Conservation (phyloP, 2,888 invertebrate species). For the Ectobius pallidus region DNA sequence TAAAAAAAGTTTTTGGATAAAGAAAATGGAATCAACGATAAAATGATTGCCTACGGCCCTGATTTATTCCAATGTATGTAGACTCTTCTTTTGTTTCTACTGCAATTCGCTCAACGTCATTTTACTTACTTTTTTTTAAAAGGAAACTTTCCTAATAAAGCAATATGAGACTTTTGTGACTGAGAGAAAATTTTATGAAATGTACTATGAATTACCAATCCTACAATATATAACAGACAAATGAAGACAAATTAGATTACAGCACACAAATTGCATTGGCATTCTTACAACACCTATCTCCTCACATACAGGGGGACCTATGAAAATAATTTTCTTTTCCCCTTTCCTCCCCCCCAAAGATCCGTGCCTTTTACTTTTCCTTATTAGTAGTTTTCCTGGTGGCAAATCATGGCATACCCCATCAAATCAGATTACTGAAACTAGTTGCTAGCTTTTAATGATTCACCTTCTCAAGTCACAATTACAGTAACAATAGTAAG, state of each 20-base stretch:
- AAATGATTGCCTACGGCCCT: constrained; percentile 38
- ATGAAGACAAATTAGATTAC: constrained; percentile 19
- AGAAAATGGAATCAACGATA: neutral
- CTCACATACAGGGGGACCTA: too few species aligned
- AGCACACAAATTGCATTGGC: neutral
- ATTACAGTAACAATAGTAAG: too few species aligned
- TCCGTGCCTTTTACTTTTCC: too few species aligned
- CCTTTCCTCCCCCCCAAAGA: too few species aligned
- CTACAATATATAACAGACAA: constrained; percentile 28
- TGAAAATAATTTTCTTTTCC: too few species aligned
- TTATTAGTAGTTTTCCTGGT: too few species aligned
- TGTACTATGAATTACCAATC: constrained; percentile 33
- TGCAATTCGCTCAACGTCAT: constrained; percentile 41
- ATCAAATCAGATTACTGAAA: too few species aligned
- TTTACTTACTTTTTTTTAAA: constrained; percentile 40
- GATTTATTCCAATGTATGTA: constrained; percentile 42
- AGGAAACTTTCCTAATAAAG: constrained; percentile 41
- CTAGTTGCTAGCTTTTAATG: too few species aligned
- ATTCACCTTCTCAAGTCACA: too few species aligned
- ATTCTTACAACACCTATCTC: neutral
- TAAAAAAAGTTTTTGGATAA: constrained; percentile 4
- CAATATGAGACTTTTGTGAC: constrained; percentile 41
- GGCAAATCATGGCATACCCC: too few species aligned
- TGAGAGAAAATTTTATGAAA: constrained; percentile 35
- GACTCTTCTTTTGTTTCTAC: constrained; percentile 35